These are phyloP conservation scores for Paramormyrops hopkinsi DNA, from an alignment of 2,797 vertebrate genomes.

Conservation along the genomic window DNA sequence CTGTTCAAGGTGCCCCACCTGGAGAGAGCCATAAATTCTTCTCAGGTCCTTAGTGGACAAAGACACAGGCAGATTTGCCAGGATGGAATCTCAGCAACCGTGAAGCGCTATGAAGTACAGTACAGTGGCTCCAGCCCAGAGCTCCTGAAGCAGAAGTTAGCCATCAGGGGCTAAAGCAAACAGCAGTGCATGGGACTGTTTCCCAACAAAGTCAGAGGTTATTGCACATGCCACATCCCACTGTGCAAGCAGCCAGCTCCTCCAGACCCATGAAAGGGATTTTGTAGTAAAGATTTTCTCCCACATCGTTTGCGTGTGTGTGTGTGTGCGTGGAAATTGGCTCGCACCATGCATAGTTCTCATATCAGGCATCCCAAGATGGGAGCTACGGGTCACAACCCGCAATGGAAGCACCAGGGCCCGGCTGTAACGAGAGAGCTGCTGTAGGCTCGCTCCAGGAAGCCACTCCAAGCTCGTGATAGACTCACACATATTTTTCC, in stretches of 20 bases:
- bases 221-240: not conserved
- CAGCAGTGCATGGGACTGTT: not conserved
- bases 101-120: not conserved
- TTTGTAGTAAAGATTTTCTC: not conserved
- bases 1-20: slow-evolving; percentile 12
- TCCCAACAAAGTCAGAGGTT: not conserved
- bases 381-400: not conserved
- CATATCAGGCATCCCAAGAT: not conserved
- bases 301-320: not conserved
- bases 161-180: not conserved
- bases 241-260: not conserved
- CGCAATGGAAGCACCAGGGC: not conserved
- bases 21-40: not conserved
- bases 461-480: not conserved
- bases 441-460: not conserved
- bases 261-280: not conserved
- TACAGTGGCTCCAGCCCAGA: not conserved
- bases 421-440: not conserved
- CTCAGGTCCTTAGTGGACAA: not conserved
- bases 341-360: not conserved
- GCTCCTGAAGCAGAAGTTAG: not conserved
- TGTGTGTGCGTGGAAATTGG: not conserved
- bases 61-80: not conserved
- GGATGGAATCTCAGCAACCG: not conserved
- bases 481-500: not conserved